These are phyloP conservation scores for Patella caerulea DNA, from an alignment of 2,888 invertebrate species.

Conservation along the genomic window DNA sequence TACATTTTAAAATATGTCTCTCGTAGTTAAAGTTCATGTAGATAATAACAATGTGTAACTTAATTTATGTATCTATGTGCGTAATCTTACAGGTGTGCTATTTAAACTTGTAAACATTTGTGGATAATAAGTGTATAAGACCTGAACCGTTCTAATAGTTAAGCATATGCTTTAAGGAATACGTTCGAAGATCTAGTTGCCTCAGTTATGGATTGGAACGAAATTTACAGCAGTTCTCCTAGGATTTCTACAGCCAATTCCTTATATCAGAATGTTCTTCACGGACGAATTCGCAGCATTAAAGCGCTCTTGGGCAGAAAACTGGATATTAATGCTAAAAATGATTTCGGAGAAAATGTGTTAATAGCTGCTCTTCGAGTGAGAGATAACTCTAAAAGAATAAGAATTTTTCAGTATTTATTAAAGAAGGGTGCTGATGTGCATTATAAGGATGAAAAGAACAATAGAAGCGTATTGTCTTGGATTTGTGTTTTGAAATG, in stretches of 20 bases:
- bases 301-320: conserved; percentile 56
- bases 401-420: conserved; percentile 57
- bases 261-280: conserved; percentile 41
- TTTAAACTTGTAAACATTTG: too few species aligned
- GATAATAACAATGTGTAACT: too few species aligned
- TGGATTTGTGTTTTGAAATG: conserved; percentile 60
- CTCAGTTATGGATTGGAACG: background rate
- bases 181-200: too few species aligned
- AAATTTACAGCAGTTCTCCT: background rate
- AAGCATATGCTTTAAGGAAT: too few species aligned
- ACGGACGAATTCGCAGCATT: conserved; percentile 48
- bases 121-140: too few species aligned
- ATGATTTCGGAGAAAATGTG: conserved; percentile 58
- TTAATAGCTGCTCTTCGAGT: conserved; percentile 61
- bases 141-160: too few species aligned
- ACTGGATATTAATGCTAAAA: conserved; percentile 46
- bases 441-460: conserved; percentile 42
- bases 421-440: conserved; percentile 54
- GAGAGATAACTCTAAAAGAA: conserved; percentile 48
- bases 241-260: background rate
- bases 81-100: too few species aligned
- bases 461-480: conserved; percentile 51
- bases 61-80: too few species aligned
- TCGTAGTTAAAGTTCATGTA: too few species aligned
- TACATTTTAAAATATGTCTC: too few species aligned